phyloP scores from a whole-genome alignment of 2,888 invertebrate species.

The Oscheius sp. region DNA sequence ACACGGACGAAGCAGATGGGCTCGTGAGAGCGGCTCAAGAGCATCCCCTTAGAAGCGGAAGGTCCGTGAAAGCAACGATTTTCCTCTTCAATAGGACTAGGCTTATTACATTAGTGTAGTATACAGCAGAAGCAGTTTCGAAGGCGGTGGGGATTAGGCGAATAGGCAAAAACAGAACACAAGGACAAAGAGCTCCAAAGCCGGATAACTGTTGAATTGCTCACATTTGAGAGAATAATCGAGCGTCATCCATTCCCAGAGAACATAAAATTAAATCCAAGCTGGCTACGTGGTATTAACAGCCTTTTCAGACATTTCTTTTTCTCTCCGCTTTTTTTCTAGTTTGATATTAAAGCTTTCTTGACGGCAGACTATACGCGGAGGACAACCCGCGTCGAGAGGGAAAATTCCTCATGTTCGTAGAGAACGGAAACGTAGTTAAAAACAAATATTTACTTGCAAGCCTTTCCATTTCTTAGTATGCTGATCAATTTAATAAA shows the following conservation, averaged over 20 bases:
- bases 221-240: neutral
- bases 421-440: neutral
- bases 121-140: neutral
- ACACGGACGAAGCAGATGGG: constrained; percentile 26
- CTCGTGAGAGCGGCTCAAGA: constrained; percentile 35
- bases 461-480: too few relatives aligned
- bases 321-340: too few relatives aligned
- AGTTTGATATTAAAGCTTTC: too few relatives aligned
- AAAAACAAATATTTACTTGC: constrained; percentile 1
- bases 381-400: too few relatives aligned
- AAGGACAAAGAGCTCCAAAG: neutral
- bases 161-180: neutral
- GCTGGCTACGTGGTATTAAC: too few relatives aligned
- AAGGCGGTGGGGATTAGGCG: neutral
- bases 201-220: neutral
- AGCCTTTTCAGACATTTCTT: too few relatives aligned
- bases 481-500: too few relatives aligned
- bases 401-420: neutral
- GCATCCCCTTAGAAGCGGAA: constrained; percentile 28
- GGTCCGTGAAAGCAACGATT: constrained; percentile 17
- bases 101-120: constrained; percentile 1
- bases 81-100: neutral
- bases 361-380: too few relatives aligned
- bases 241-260: too few relatives aligned
- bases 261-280: too few relatives aligned